Evolutionary conservation across 2,888 invertebrate genomes (phyloP).

Genomic region (Polyploca ridens): DNA sequence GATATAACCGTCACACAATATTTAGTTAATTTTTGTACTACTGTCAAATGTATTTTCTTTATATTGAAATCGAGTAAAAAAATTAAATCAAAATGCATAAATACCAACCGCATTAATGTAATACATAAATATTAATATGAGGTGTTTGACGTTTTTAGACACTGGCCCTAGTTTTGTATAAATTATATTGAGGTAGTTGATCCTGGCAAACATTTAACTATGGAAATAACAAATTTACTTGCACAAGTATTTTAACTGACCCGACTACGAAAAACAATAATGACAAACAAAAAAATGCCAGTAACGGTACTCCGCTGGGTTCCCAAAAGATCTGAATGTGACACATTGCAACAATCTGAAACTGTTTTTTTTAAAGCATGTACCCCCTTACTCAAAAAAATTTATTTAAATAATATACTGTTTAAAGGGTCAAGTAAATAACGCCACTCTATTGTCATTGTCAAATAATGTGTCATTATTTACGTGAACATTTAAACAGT

Average conservation of each 20-base stretch:
- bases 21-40: neutral
- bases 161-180: neutral
- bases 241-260: neutral
- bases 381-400: too few relatives aligned
- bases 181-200: neutral
- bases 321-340: too few relatives aligned
- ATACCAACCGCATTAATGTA: neutral
- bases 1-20: neutral
- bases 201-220: neutral
- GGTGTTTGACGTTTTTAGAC: neutral
- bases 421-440: too few relatives aligned
- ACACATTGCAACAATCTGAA: too few relatives aligned
- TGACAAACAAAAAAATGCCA: too few relatives aligned
- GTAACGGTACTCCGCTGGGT: too few relatives aligned
- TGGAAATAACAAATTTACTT: neutral
- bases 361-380: too few relatives aligned
- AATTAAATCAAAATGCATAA: neutral
- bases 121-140: neutral
- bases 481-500: too few relatives aligned
- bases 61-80: constrained; percentile 32
- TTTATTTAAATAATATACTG: too few relatives aligned
- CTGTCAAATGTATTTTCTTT: neutral
- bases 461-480: too few relatives aligned
- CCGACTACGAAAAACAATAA: neutral
- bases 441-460: too few relatives aligned